A percentile compares a stretch with the other conserved stretches of the same genome.
Evolutionary conservation across 2,888 invertebrate species (phyloP).

Genomic region (Pollenia amentaria): DNA sequence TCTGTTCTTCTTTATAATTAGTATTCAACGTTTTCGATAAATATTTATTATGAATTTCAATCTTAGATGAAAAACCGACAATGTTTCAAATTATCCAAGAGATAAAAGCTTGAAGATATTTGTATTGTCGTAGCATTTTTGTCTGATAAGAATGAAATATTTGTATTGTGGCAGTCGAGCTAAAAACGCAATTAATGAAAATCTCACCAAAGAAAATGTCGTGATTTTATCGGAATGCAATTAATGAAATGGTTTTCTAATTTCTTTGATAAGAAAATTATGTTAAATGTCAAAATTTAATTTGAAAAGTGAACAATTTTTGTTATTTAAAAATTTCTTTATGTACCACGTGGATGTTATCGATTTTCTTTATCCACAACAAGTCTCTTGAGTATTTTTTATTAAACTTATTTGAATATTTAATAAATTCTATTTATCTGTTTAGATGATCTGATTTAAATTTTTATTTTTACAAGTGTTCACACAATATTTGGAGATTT

Average conservation of each 20-base stretch:
- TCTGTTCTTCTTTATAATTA: conserved; percentile 43
- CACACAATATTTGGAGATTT: conserved; percentile 63
- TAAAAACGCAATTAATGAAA: conserved; percentile 70
- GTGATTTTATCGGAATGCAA: conserved; percentile 71
- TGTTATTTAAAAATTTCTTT: conserved; percentile 18
- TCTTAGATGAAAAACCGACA: conserved; percentile 36
- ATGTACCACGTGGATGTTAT: conserved; percentile 18
- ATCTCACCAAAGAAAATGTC: conserved; percentile 69
- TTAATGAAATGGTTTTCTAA: conserved; percentile 72
- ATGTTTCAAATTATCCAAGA: conserved; percentile 24
- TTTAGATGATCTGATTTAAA: conserved; percentile 69
- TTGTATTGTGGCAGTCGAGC: conserved; percentile 4
- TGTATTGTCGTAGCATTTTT: conserved; percentile 31
- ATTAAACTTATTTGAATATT: conserved; percentile 51
- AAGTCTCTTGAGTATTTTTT: conserved; percentile 28
- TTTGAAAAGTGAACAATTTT: conserved; percentile 38
- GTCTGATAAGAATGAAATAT: conserved; percentile 56
- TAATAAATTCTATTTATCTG: conserved; percentile 58
- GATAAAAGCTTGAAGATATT: background rate
- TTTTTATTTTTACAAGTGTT: conserved; percentile 73
- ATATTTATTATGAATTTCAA: conserved; percentile 32
- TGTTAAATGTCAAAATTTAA: conserved; percentile 51
- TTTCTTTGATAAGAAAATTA: conserved; percentile 61
- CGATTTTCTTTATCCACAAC: conserved; percentile 40
- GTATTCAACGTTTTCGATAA: conserved; percentile 38